Base-by-base conservation (phyloP, 2,797 vertebrate genomes). In the Staurois parvus region DNA sequence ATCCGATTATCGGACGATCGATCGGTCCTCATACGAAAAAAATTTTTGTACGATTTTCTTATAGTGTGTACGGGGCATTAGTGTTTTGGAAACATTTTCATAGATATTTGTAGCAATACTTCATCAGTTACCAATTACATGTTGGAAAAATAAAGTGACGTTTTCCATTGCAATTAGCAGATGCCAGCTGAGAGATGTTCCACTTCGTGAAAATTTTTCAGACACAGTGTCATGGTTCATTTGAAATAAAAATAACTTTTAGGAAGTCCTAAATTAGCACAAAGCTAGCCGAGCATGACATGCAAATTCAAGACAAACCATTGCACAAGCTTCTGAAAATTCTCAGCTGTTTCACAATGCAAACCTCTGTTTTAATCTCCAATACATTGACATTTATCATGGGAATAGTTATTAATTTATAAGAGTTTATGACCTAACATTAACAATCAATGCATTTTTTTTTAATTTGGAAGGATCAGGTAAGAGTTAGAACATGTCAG, bases 261-360 rank as follows among this genome's bases (percentile, higher is more conserved):
- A 78, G 85, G 85, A 86, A 86, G 79, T 83, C 80, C 73, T 64
- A 56, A 19, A 37, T 86, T 86, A 86, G 85, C 80, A 70, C 64
- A 72, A 64, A 76, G 64, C 56, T 48, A 70, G 48, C 75, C 34
- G 10, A 66, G 66, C 80, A 64, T 62, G 34, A 77, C 15, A 68
- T 2, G 45, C 11, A 75, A 56, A 75, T 48, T 40, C 59, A 68
- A 72, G 29, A 72, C 21, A 26, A 40, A 4, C 24, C 48, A 82
- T 83, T 86, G 79, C 67, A 72, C 75, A 82, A 83, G 21, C 79
- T 21, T 17, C 13, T 56, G 72, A 76, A 67, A 19, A 34, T 5
- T 62, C 30, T 62, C 12, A 32, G 28, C 34, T 40, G 26, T 83
- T 86, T 78, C 79, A 77, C 85, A 80, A 85, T 56, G 28, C 29